Evolutionary conservation across 2,797 vertebrate species (phyloP).

Genomic region (Molossus alvarezi): DNA sequence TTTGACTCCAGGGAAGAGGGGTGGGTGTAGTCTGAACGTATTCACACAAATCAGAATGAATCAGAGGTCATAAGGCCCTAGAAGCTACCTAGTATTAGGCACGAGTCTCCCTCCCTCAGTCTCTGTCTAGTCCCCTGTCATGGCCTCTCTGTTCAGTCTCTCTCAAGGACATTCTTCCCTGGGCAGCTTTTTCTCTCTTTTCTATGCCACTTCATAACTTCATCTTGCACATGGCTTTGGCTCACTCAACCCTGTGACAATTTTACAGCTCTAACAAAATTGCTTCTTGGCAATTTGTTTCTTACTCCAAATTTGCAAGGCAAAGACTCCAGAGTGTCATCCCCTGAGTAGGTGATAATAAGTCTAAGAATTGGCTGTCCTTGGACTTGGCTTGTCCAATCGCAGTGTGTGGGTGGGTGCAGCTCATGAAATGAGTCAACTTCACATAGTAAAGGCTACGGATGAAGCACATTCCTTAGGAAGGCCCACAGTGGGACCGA

Average conservation of each 20-base stretch:
- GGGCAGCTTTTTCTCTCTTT: background rate
- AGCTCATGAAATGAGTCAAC: background rate
- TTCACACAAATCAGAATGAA: background rate
- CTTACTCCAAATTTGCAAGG: constrained; percentile 21
- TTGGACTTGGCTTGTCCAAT: background rate
- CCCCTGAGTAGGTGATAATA: background rate
- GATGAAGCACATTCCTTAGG: background rate
- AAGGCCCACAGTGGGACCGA: background rate
- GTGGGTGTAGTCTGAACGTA: background rate
- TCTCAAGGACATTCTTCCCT: background rate
- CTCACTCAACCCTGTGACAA: background rate
- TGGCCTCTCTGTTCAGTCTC: background rate
- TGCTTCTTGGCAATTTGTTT: constrained; percentile 32
- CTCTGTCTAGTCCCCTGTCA: background rate
- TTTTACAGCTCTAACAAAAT: constrained; percentile 49
- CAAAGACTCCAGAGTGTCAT: background rate
- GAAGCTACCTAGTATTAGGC: background rate
- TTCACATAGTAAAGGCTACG: background rate
- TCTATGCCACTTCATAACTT: background rate
- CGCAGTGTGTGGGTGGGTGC: background rate
- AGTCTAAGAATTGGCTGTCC: background rate
- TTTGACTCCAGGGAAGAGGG: background rate
- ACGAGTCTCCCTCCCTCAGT: background rate
- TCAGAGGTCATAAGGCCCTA: background rate
- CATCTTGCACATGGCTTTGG: background rate